Conservation (phyloP, 2,113 vertebrate species). For the Merops nubicus region DNA sequence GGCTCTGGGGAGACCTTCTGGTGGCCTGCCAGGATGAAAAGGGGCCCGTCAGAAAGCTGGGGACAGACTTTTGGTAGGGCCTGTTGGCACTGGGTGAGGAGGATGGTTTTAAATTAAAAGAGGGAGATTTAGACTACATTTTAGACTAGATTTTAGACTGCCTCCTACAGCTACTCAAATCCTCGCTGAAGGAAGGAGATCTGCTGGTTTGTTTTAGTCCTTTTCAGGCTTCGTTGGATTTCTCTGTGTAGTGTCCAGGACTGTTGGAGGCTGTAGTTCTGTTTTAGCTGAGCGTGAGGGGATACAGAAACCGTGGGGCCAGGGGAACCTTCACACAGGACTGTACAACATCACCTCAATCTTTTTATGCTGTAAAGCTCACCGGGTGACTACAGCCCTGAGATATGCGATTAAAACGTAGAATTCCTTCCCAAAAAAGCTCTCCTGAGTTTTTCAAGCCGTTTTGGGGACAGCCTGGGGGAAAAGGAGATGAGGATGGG, state of each 20-base stretch:
- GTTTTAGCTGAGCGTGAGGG: too few relatives aligned
- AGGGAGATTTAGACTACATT: too few relatives aligned
- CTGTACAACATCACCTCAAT: background rate
- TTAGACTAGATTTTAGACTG: too few relatives aligned
- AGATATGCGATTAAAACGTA: background rate
- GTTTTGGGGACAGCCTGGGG: background rate
- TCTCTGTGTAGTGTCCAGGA: background rate
- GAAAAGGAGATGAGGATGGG: accelerated
- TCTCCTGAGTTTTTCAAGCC: background rate
- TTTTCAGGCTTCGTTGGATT: background rate
- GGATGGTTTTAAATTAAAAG: too few relatives aligned
- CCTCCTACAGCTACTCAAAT: background rate
- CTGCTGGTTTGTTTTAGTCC: background rate
- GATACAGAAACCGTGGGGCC: too few relatives aligned
- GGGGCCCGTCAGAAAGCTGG: background rate
- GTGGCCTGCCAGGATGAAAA: background rate
- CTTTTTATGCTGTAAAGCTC: background rate
- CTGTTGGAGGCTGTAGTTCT: too few relatives aligned
- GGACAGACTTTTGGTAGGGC: background rate
- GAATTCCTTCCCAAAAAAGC: background rate
- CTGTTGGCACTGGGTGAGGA: too few relatives aligned
- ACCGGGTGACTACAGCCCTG: background rate
- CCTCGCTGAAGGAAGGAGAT: background rate
- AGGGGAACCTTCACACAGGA: too few relatives aligned
- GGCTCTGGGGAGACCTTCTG: background rate